These are phyloP conservation scores for Littorina saxatilis DNA, from an alignment of 1,140 invertebrate genomes.

Conservation along the genomic window DNA sequence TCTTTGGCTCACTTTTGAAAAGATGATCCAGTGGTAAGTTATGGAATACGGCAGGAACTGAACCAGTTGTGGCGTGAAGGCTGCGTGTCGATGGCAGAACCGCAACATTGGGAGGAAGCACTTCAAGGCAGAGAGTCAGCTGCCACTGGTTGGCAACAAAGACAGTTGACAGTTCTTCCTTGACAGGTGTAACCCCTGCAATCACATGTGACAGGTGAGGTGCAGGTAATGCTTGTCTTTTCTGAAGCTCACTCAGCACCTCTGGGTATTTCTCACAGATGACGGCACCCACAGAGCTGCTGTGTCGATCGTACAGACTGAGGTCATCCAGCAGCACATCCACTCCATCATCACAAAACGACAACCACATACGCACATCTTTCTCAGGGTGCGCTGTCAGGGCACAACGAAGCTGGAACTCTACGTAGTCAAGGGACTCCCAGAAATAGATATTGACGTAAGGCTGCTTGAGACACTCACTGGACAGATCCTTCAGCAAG, in stretches of 20 bases:
- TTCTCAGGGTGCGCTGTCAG: not conserved
- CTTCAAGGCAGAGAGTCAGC: slow-evolving; percentile 34
- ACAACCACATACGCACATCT: slow-evolving; percentile 31
- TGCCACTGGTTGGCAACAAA: not conserved
- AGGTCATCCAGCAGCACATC: slow-evolving; percentile 32
- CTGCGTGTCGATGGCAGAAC: not conserved
- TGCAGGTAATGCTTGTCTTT: slow-evolving; percentile 15
- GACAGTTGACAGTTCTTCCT: slow-evolving; percentile 21
- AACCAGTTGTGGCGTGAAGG: not conserved
- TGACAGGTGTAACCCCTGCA: not conserved
- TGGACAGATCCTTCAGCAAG: slow-evolving; percentile 13
- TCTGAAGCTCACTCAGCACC: slow-evolving; percentile 22
- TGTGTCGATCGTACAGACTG: not conserved
- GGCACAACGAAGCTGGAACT: slow-evolving; percentile 31
- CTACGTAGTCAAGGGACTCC: slow-evolving; percentile 34
- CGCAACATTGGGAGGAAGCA: not conserved
- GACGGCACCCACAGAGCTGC: slow-evolving; percentile 1
- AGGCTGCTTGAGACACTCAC: slow-evolving; percentile 16
- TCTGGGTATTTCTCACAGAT: slow-evolving; percentile 18
- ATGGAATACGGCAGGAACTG: not conserved
- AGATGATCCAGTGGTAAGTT: slow-evolving; percentile 17
- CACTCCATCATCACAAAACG: not conserved
- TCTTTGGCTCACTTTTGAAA: not conserved
- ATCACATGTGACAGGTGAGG: not conserved
- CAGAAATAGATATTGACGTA: slow-evolving; percentile 34